Conservation (phyloP, 2,888 invertebrate species). For the Drosophila paramelanica region DNA sequence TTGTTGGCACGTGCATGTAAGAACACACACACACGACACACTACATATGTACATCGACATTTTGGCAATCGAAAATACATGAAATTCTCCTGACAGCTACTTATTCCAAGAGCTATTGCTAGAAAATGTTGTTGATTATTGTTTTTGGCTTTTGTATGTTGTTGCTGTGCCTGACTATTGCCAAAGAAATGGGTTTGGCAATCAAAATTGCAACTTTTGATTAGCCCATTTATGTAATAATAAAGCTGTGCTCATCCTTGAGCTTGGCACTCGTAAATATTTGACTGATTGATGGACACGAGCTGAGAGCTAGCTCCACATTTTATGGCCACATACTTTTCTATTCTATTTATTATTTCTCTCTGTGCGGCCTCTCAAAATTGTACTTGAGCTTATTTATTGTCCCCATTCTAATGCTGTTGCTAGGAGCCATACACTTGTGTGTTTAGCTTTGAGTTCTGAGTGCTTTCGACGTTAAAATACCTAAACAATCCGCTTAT, state of each 20-base stretch:
- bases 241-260: slow-evolving; percentile 45
- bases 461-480: slow-evolving; percentile 50
- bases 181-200: slow-evolving; percentile 38
- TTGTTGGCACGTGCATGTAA: slow-evolving; percentile 58
- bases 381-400: slow-evolving; percentile 65
- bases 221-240: slow-evolving; percentile 68
- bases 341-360: slow-evolving; percentile 43
- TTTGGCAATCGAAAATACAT: slow-evolving; percentile 25
- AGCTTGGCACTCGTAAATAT: slow-evolving; percentile 50
- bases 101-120: slow-evolving; percentile 21
- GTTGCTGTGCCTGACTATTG: not conserved
- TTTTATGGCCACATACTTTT: slow-evolving; percentile 30
- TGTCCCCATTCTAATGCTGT: slow-evolving; percentile 42
- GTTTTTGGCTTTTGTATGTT: slow-evolving; percentile 11
- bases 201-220: slow-evolving; percentile 68
- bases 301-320: not conserved
- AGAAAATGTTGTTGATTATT: slow-evolving; percentile 4
- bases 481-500: slow-evolving; percentile 38
- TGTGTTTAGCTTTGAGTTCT: slow-evolving; percentile 30
- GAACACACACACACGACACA: not conserved
- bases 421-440: slow-evolving; percentile 9
- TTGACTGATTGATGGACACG: slow-evolving; percentile 58
- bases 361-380: slow-evolving; percentile 37
- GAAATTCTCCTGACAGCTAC: slow-evolving; percentile 58
- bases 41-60: slow-evolving; percentile 17